Conservation (phyloP, 1,140 invertebrate genomes). For the Tyrophagus putrescentiae region DNA sequence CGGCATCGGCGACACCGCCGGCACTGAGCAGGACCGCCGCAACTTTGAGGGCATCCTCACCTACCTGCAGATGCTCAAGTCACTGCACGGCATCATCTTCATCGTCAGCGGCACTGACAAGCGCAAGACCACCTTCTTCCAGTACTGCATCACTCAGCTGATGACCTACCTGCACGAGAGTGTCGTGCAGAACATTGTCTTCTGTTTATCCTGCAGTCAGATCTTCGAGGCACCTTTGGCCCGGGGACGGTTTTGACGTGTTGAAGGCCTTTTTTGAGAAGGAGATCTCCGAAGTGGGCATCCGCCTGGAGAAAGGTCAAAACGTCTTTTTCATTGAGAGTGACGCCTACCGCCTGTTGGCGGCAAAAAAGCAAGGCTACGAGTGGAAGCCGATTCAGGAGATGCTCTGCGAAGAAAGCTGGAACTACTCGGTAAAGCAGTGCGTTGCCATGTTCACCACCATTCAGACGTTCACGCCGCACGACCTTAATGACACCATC, state of each 20-base stretch:
- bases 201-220: conserved; percentile 23
- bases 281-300: not conserved
- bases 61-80: conserved; percentile 12
- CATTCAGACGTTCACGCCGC: too few relatives aligned
- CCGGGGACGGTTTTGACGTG: not conserved
- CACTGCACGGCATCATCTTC: conserved; percentile 27
- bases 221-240: too few relatives aligned
- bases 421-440: too few relatives aligned
- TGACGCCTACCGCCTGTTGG: not conserved
- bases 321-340: not conserved
- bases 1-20: conserved; percentile 25
- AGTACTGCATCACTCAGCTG: conserved; percentile 26
- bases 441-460: too few relatives aligned
- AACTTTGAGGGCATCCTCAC: conserved; percentile 25
- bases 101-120: conserved; percentile 26
- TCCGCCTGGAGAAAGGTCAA: not conserved
- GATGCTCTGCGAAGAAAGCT: too few relatives aligned
- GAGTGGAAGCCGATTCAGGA: too few relatives aligned
- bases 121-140: not conserved
- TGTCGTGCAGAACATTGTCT: conserved; percentile 28
- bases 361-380: not conserved
- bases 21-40: conserved; percentile 23
- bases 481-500: too few relatives aligned
- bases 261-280: not conserved
- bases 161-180: conserved; percentile 27